Base-by-base conservation (phyloP, 1,140 invertebrate genomes). In the Contarinia nasturtii region DNA sequence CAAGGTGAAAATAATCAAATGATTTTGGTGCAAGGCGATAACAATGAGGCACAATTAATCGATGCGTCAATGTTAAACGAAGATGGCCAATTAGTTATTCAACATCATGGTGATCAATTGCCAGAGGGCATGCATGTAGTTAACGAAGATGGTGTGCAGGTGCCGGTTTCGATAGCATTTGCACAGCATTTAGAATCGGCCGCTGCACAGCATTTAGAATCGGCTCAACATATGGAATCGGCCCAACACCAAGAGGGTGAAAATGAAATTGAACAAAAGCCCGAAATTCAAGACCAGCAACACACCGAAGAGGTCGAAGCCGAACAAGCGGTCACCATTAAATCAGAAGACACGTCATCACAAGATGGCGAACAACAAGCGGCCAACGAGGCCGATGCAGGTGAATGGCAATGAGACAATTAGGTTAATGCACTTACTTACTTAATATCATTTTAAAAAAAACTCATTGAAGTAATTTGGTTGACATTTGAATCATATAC, bases 21-120 rank as follows among this genome's bases (percentile, higher is more conserved):
- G 61, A 61, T 64, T 18, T 55, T 64, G n/a, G 61, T 64, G 1
- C 61, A 64, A 48, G 55, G 56, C 18, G 61, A 60, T 41, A 58
- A 61, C 49, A 61, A 62, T 54, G 61, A 63, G 44, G 56, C 61
- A 27, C 61, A 64, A 49, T 50, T 64, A 11, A 64, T 64, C 34
- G 61, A 64, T 50, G 61, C 61, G 19, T 64, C 61, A 2, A 49
- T 64, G 5, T 45, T 64, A 0, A 62, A 63, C 22, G 54, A 61
- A 17, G 61, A 63, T 37, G 61, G 61, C 0, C 61, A 64, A 41
- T 44, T 64, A 15, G 60, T 64, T 14, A 61, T 64, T 21, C 61
- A 64, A 22, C 61, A 63, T 48, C 56, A 56, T 14, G 57, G 59
- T 34, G 61, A 64, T 50, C 52, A 53, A 20, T 44, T 51, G 14